Conservation (phyloP, 2,888 invertebrate genomes). For the Lasioglossum zephyrum region DNA sequence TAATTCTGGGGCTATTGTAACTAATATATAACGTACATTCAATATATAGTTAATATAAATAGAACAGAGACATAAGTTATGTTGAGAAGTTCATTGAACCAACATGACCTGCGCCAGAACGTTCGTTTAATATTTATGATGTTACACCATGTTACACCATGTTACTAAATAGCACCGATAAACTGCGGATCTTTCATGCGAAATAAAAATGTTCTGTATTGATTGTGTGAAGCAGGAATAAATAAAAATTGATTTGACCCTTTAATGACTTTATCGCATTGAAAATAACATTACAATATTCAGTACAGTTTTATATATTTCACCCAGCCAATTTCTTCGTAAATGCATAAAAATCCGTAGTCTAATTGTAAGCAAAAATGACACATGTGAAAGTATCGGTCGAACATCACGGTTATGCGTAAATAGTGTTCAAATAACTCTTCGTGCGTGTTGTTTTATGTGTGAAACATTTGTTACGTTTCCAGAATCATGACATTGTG, state of each 20-base stretch:
- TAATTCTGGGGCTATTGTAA: neutral
- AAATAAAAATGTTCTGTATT: too few species aligned
- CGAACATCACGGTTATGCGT: neutral
- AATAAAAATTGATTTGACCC: too few species aligned
- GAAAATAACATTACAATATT: too few species aligned
- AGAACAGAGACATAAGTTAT: neutral
- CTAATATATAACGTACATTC: neutral
- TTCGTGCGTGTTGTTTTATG: neutral
- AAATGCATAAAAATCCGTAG: too few species aligned
- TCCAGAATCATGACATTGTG: constrained; percentile 67
- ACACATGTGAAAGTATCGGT: neutral
- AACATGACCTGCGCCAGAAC: neutral
- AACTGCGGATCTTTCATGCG: too few species aligned
- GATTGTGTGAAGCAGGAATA: too few species aligned
- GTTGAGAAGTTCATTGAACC: constrained; percentile 24
- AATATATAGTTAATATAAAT: neutral
- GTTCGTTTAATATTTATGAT: constrained; percentile 7
- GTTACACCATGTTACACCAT: neutral
- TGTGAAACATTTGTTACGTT: constrained; percentile 27
- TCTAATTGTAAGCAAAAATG: too few species aligned
- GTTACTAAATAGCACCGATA: too few species aligned
- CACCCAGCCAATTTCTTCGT: too few species aligned
- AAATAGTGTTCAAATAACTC: neutral
- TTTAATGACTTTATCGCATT: too few species aligned
- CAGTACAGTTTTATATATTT: too few species aligned